Percentiles rank a stretch among this genome's conserved stretches.
Conservation (phyloP, 2,113 vertebrate genomes). For the Tretioscincus oriximinensis region DNA sequence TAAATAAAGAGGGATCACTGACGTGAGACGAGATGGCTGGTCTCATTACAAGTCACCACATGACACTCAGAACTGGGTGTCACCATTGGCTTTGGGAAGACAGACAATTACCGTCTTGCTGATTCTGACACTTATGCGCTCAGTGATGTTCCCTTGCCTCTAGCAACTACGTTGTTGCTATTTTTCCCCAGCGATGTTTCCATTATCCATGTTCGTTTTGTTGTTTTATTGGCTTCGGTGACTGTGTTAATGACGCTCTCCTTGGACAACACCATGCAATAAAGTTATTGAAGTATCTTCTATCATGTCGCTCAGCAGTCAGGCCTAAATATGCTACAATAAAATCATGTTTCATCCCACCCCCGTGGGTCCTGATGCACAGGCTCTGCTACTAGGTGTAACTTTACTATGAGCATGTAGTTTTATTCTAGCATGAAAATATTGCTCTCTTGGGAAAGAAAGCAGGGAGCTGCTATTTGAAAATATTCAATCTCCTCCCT, state of each 20-base stretch:
- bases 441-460: no score
- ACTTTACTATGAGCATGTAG: no score
- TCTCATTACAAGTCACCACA: slow-evolving; percentile 21
- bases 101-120: slow-evolving; percentile 7
- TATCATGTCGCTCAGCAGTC: not conserved
- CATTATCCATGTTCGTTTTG: slow-evolving; percentile 4
- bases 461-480: no score
- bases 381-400: no score
- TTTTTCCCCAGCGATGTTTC: not conserved
- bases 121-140: not conserved
- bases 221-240: slow-evolving; percentile 2
- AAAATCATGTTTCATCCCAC: no score
- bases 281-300: not conserved
- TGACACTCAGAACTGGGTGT: not conserved
- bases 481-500: no score
- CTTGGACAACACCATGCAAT: slow-evolving; percentile 20
- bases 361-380: no score
- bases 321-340: not conserved
- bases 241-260: slow-evolving; percentile 14
- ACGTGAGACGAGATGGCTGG: not conserved
- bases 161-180: not conserved
- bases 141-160: not conserved
- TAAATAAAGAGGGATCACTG: slow-evolving; percentile 23
- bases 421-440: no score
- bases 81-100: not conserved